A percentile compares a stretch with the other conserved stretches of the same genome.
phyloP scores from a whole-genome alignment of 2,113 vertebrate species.

The Thunnus thynnus region DNA sequence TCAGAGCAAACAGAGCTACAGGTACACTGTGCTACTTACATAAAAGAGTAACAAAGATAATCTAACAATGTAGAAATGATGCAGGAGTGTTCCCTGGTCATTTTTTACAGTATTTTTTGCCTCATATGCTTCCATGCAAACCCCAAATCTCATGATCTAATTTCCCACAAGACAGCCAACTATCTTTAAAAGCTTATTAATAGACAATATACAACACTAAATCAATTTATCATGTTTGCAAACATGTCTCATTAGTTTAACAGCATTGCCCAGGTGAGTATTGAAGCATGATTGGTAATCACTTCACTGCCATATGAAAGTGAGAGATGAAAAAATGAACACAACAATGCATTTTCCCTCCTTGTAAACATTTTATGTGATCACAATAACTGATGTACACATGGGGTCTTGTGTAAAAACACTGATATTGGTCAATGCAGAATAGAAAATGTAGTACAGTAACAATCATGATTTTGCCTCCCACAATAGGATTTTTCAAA shows the following conservation, averaged over 20 bases:
- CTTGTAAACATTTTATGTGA: not conserved
- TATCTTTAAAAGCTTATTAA: not conserved
- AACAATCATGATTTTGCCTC: too few species aligned
- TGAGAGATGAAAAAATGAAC: not conserved
- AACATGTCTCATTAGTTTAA: conserved; percentile 2
- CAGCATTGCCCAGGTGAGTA: not conserved
- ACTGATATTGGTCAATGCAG: not conserved
- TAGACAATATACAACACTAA: not conserved
- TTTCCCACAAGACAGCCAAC: not conserved
- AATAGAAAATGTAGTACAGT: not conserved
- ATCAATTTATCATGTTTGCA: not conserved
- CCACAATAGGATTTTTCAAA: too few species aligned
- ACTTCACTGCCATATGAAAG: not conserved
- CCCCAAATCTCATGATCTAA: not conserved
- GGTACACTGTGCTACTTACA: conserved; percentile 20
- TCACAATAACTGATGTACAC: too few species aligned
- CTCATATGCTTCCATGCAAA: not conserved
- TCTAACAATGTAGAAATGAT: too few species aligned
- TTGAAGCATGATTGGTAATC: not conserved
- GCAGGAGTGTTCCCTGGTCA: too few species aligned
- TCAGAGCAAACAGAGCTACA: conserved; percentile 46
- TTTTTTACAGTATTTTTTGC: not conserved
- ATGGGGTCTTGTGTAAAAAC: too few species aligned
- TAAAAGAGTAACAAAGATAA: not conserved
- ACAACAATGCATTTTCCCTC: not conserved